phyloP scores from a whole-genome alignment of 2,888 invertebrate genomes.

The Lingula anatina region DNA sequence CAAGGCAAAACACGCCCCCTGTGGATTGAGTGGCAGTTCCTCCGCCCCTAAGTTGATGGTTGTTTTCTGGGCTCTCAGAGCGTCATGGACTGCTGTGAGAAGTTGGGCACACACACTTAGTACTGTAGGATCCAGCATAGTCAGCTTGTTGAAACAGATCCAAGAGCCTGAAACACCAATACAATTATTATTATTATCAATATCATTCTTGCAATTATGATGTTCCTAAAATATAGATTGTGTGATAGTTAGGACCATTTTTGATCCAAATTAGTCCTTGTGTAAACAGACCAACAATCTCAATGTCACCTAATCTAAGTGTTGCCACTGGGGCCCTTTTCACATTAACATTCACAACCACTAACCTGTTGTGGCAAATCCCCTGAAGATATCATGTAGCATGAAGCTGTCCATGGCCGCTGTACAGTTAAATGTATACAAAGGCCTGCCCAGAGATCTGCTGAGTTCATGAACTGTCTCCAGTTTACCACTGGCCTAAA shows the following conservation, averaged over 20 bases:
- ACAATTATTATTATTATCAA: background rate
- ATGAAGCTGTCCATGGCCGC: constrained; percentile 29
- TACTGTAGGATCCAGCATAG: constrained; percentile 27
- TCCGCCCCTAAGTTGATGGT: constrained; percentile 33
- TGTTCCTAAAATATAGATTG: too few species aligned
- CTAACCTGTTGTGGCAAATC: constrained; percentile 40
- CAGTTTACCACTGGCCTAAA: constrained; percentile 38
- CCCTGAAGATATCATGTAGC: constrained; percentile 44
- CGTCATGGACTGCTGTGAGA: constrained; percentile 32
- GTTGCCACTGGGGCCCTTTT: too few species aligned
- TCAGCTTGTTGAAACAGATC: constrained; percentile 43
- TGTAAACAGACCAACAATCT: too few species aligned
- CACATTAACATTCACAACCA: too few species aligned
- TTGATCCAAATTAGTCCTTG: too few species aligned
- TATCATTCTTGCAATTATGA: too few species aligned
- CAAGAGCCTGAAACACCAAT: constrained; percentile 32
- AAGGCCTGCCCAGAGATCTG: constrained; percentile 34
- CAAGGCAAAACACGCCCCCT: constrained; percentile 37
- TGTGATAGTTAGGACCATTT: too few species aligned
- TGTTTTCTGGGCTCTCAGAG: constrained; percentile 30
- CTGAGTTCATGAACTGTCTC: constrained; percentile 34
- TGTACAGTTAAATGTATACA: constrained; percentile 46
- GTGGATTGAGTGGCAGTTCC: constrained; percentile 31
- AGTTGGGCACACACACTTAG: constrained; percentile 42
- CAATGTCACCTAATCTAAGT: too few species aligned